Base-by-base conservation (phyloP, 2,797 vertebrate genomes). In the Parauchenoglanis punctatus region DNA sequence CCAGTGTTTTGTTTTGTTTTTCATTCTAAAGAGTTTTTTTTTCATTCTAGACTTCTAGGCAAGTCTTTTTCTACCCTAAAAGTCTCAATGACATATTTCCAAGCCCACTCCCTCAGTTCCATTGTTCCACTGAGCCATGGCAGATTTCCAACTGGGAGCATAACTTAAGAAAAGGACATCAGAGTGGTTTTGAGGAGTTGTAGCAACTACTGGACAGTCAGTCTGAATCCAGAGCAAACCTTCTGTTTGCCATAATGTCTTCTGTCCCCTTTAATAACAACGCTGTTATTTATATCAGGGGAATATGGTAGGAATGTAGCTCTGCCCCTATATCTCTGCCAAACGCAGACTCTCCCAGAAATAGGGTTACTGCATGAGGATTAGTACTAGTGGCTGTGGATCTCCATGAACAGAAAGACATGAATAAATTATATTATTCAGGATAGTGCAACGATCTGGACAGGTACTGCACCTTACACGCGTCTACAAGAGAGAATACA, bases 341-440 rank as follows among this genome's bases (percentile, higher is more conserved):
- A 81, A 88, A 85, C 13, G 7, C 44, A 49, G 76, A 46, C 35
- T 86, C 61, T 83, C 70, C 70, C 70, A 88, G 31, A 52, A 78
- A 59, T 28, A 67, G 44, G 78, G 84, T 85, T 88, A 85, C 78
- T 88, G 72, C 49, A 86, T 59, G 44, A 83, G 28, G 63, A 88
- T 88, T 88, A 88, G 87, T 88, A 88, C 80, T 61, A 83, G 70
- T 78, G 84, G 67, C 63, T 83, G 52, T 59, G 35, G 80, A 77
- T 82, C 49, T 78, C 72, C 87, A 86, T 61, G 80, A 81, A 59
- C 67, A 78, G 68, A 20, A 77, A 56, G 49, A n/a, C 83, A 52
- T 77, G 78, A 85, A 78, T 76, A 88, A 83, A 88, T 86, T 13
- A 28, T 49, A 68, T 83, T 70, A 83, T 77, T 86, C 49, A 70